Evolutionary conservation across 1,140 invertebrate genomes (phyloP).

Genomic region (Bilobella aurantiaca): DNA sequence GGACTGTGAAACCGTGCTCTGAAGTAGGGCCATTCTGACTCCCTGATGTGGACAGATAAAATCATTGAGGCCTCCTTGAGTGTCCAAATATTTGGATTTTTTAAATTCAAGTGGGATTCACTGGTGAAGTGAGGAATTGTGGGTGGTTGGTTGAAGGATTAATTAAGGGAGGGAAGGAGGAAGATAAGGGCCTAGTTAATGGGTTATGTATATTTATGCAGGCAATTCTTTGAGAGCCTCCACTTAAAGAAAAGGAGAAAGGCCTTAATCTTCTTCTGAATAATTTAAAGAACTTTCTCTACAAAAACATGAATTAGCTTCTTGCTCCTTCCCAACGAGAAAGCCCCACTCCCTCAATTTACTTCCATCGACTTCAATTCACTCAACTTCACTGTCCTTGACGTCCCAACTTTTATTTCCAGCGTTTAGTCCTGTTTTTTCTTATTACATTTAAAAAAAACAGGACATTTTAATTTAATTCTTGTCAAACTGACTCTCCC

Average conservation of each 20-base stretch:
- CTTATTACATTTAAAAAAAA: too few relatives aligned
- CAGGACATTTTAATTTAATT: background rate
- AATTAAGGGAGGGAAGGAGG: background rate
- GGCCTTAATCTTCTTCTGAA: background rate
- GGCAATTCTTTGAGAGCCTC: background rate
- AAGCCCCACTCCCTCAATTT: too few relatives aligned
- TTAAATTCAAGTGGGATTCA: background rate
- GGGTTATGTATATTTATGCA: slow-evolving; percentile 8
- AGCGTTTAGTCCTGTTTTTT: too few relatives aligned
- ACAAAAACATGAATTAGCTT: slow-evolving; percentile 5
- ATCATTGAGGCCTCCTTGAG: too few relatives aligned
- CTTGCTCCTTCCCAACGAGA: background rate
- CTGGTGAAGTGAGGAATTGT: background rate
- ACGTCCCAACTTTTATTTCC: too few relatives aligned
- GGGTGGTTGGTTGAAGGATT: background rate
- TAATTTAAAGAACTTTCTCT: slow-evolving; percentile 9
- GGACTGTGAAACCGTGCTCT: background rate
- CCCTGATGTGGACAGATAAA: too few relatives aligned
- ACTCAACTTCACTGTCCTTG: too few relatives aligned
- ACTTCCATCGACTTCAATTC: background rate
- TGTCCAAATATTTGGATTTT: too few relatives aligned
- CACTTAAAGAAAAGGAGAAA: slow-evolving; percentile 4
- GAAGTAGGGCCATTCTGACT: too few relatives aligned
- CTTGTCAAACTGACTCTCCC: too few relatives aligned
- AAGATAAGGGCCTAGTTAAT: slow-evolving; percentile 5